Evolutionary conservation across 2,113 vertebrate species (phyloP).

Genomic region (Lynx canadensis): DNA sequence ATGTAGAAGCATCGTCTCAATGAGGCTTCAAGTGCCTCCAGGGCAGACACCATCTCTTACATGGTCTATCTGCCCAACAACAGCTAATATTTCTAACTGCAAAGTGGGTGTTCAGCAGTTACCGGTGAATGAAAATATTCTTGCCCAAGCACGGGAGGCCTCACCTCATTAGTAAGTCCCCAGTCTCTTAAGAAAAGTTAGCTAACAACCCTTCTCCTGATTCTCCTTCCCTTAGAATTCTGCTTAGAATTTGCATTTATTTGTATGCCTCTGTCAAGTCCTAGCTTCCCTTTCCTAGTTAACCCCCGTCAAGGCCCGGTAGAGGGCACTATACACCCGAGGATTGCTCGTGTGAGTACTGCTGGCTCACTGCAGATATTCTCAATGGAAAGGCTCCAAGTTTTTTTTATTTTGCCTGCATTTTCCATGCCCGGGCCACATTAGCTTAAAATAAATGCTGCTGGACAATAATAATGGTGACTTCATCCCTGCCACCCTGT

Average conservation of each 20-base stretch:
- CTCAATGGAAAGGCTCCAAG: neutral
- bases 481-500: neutral
- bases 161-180: neutral
- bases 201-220: neutral
- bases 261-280: neutral
- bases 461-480: neutral
- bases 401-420: neutral
- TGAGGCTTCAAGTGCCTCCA: neutral
- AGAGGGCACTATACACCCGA: neutral
- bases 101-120: neutral
- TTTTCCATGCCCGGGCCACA: neutral
- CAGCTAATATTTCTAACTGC: neutral
- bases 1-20: neutral
- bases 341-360: neutral
- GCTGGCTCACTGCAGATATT: neutral
- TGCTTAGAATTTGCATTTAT: neutral
- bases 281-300: neutral
- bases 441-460: neutral
- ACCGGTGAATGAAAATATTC: neutral
- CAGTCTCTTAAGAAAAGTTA: neutral
- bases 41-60: neutral
- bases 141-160: neutral
- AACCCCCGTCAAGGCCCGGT: neutral
- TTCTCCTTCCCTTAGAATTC: neutral
- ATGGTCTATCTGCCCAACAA: neutral